Evolutionary conservation across 2,797 vertebrate species (phyloP), one percentile per base, ranked within the genome.

Genomic region (Acridotheres tristis): DNA sequence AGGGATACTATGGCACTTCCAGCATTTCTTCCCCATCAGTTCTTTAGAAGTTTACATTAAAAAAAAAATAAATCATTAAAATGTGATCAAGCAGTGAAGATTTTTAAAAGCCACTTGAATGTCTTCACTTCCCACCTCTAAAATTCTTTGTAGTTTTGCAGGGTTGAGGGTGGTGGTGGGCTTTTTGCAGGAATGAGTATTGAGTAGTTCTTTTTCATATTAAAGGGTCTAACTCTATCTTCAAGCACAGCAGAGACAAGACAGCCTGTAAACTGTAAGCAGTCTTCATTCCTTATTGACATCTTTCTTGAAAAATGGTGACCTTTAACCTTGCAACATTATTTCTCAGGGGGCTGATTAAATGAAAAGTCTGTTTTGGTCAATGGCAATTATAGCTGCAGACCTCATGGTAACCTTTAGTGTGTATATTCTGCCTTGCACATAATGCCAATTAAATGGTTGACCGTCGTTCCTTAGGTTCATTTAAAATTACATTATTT

Each of bases 271-370:
- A 85, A 85, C 8, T 75, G 47, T n/a, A 93, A 71, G 77, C 42
- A 62, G 6, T 16, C 47, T 83, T 94, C 78, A 87, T 91, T 90
- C 58, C 34, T 57, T 62, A 75, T 47, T 88, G 88, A 88, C 93
- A 87, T 83, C 68, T 91, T 91, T 79, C 84, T 73, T 94, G 93
- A 94, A 94, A 92, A 87, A 94, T 8, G 32, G 69, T 61, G 40
- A 34, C 85, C 69, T 95, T 95, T 94, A 89, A 95, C 86, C 94
- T 89, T 75, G 43, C 47, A 81, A 85, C 93, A 89, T 82, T 43
- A 83, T 84, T 88, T 69, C 57, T 96, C 42, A 55, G n/a, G 30
- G 50, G 55, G 43, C 69, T 96, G 67, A 76, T 95, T 94, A 95
- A 94, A 95, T 86, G 62, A 92, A 89, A 90, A 73, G 62, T 36